Conservation (phyloP, 2,888 invertebrate genomes). For the Orthosia incerta region DNA sequence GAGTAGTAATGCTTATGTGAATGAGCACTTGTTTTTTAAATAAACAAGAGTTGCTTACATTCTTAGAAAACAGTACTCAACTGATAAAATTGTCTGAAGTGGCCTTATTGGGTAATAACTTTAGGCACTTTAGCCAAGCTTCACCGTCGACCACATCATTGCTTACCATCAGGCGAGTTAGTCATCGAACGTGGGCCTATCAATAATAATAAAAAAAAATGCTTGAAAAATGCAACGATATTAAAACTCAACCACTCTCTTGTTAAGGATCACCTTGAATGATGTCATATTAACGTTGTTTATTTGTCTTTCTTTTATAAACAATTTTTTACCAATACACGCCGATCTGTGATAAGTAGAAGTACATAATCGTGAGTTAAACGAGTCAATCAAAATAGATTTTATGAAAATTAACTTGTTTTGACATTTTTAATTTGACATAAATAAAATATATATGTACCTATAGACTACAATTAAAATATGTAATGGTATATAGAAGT, state of each 20-base stretch:
- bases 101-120: background rate
- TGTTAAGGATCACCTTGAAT: background rate
- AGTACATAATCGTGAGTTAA: background rate
- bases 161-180: too few species aligned
- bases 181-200: too few species aligned
- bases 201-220: too few species aligned
- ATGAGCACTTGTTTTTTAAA: conserved; percentile 19
- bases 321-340: background rate
- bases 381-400: background rate
- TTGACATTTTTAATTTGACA: background rate
- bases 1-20: background rate
- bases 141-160: too few species aligned
- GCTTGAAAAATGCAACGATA: background rate
- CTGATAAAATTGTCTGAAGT: conserved; percentile 3
- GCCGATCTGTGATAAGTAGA: too few species aligned
- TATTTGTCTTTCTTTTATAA: background rate
- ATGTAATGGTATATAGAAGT: background rate
- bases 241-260: background rate
- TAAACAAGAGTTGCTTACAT: conserved; percentile 24
- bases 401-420: background rate
- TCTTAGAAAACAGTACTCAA: background rate
- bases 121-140: too few species aligned
- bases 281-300: background rate
- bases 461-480: background rate
- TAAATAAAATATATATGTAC: background rate